Evolutionary conservation across 2,113 vertebrate genomes (phyloP).

Genomic region (Paradoxurus hermaphroditus): DNA sequence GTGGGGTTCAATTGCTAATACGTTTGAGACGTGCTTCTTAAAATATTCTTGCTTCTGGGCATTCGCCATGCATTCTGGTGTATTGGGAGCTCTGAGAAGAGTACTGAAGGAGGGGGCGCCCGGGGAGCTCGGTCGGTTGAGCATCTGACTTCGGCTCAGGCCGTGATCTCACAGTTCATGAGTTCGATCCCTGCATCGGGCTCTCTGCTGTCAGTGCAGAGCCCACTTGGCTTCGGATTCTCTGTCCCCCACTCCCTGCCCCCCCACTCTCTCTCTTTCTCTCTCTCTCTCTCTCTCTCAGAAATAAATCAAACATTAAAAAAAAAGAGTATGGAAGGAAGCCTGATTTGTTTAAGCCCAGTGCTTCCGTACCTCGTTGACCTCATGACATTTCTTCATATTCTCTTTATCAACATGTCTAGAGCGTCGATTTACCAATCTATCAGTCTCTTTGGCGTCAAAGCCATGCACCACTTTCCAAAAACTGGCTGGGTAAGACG

Average conservation of each 20-base stretch:
- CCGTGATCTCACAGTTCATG: too few relatives aligned
- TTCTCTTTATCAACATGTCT: not conserved
- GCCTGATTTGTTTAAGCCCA: not conserved
- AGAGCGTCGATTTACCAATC: not conserved
- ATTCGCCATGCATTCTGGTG: not conserved
- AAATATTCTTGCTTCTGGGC: not conserved
- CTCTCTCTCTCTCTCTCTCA: too few relatives aligned
- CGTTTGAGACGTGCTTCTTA: not conserved
- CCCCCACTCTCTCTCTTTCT: too few relatives aligned
- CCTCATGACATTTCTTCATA: not conserved
- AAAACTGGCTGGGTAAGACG: not conserved
- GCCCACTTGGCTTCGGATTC: too few relatives aligned
- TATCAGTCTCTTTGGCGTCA: not conserved
- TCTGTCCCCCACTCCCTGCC: too few relatives aligned
- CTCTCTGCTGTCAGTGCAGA: too few relatives aligned
- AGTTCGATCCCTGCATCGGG: too few relatives aligned
- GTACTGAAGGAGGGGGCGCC: not conserved
- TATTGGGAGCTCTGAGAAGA: conserved; percentile 8
- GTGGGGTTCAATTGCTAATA: not conserved
- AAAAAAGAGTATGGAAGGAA: not conserved
- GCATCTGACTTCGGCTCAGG: too few relatives aligned
- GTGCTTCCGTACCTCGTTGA: not conserved
- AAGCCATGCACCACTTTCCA: not conserved
- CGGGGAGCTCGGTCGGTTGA: too few relatives aligned
- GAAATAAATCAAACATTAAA: too few relatives aligned